Evolutionary conservation across 1,140 invertebrate genomes (phyloP).

Genomic region (Trachymyrmex septentrionalis): DNA sequence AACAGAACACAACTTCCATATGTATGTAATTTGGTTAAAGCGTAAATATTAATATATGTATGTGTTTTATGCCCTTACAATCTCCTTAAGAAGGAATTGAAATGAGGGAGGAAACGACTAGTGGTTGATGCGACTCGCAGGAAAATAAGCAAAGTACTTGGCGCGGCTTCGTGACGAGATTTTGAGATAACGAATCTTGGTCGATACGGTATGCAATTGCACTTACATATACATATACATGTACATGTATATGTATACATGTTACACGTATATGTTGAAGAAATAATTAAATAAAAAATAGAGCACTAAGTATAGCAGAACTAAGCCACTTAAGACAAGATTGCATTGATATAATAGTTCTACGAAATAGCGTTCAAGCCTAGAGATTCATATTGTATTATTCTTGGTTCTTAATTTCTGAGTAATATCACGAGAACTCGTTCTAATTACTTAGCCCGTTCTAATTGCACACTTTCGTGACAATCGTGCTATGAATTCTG

Average conservation of each 20-base stretch:
- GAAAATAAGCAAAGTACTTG: constrained; percentile 43
- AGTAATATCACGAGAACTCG: not conserved
- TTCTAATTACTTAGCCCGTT: not conserved
- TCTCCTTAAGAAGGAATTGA: not conserved
- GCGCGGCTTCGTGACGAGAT: constrained; percentile 56
- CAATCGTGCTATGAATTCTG: not conserved
- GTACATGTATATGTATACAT: not conserved
- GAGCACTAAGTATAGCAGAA: constrained; percentile 23
- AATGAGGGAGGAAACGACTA: not conserved
- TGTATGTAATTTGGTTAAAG: too few relatives aligned
- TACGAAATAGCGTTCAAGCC: not conserved
- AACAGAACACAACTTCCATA: too few relatives aligned
- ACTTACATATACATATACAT: not conserved
- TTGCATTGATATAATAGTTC: not conserved
- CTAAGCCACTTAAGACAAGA: not conserved
- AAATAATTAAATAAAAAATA: too few relatives aligned
- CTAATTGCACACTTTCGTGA: constrained; percentile 1
- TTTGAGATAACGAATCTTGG: constrained; percentile 58
- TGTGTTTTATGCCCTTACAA: too few relatives aligned
- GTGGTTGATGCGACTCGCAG: not conserved
- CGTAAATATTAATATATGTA: too few relatives aligned
- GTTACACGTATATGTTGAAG: not conserved
- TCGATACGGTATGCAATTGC: constrained; percentile 14
- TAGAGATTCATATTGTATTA: not conserved
- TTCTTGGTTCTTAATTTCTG: not conserved